Conservation (phyloP, 2,113 vertebrate genomes). For the Hystrix brachyura region DNA sequence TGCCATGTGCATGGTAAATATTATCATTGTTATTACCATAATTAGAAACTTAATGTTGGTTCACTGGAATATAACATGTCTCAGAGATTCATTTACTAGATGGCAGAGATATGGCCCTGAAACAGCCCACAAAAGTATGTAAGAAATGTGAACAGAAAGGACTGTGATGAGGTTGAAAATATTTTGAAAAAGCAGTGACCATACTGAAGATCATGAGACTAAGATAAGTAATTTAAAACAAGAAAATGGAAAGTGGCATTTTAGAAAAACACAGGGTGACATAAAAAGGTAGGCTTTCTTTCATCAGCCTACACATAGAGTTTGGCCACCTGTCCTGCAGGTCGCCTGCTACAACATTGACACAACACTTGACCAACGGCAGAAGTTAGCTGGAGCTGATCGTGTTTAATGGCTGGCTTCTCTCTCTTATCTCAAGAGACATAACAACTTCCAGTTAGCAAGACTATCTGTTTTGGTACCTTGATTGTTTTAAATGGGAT, state of each 20-base stretch:
- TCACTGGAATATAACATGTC: background rate
- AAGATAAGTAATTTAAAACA: background rate
- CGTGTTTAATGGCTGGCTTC: background rate
- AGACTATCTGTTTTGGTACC: background rate
- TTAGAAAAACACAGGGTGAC: too few relatives aligned
- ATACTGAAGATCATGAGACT: background rate
- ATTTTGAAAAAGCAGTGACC: background rate
- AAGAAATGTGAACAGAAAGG: background rate
- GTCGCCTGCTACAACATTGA: background rate
- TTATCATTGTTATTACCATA: background rate
- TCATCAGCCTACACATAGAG: too few relatives aligned
- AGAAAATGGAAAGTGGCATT: background rate
- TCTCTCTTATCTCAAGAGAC: background rate
- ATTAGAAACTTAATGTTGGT: background rate
- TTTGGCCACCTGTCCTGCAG: too few relatives aligned
- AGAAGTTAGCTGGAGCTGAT: background rate
- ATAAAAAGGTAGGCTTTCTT: background rate
- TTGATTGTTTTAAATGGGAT: background rate
- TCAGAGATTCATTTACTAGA: background rate
- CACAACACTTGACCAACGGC: accelerated
- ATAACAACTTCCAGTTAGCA: background rate
- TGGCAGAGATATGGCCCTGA: background rate
- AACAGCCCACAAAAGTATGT: background rate
- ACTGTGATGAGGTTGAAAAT: background rate
- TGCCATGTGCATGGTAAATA: background rate